phyloP scores from a whole-genome alignment of 2,113 vertebrate genomes.

The Clarias magur region DNA sequence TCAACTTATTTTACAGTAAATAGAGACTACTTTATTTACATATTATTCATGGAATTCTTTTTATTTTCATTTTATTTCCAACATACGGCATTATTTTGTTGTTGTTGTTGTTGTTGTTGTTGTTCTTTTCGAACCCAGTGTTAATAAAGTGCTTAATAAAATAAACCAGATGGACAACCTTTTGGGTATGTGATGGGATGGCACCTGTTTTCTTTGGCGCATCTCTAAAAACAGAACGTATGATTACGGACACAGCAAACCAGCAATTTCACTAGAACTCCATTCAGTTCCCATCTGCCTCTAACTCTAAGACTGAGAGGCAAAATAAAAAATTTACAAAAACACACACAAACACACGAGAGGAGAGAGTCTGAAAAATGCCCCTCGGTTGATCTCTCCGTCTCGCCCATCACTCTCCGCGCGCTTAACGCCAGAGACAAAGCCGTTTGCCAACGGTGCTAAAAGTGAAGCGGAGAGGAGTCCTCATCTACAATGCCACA shows the following conservation, averaged over 20 bases:
- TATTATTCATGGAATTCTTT: not conserved
- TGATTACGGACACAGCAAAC: not conserved
- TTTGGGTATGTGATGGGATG: not conserved
- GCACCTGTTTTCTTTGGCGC: not conserved
- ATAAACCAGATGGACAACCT: not conserved
- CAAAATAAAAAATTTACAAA: too few relatives aligned
- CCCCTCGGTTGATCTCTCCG: not conserved
- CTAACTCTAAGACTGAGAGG: not conserved
- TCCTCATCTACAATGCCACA: conserved; percentile 15
- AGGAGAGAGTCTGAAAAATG: not conserved
- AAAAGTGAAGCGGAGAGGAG: conserved; percentile 20
- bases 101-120: not conserved
- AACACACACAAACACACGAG: not conserved
- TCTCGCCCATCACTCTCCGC: conserved; percentile 20
- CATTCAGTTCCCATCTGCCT: not conserved
- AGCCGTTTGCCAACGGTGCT: conserved; percentile 16
- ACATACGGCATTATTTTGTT: not conserved
- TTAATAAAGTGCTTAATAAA: not conserved
- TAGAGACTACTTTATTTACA: not conserved
- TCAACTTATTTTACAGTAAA: not conserved
- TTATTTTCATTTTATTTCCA: not conserved
- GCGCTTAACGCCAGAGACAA: not conserved
- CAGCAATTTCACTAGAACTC: not conserved
- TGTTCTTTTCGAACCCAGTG: not conserved
- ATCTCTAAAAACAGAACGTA: not conserved